These are phyloP conservation scores for Meteorus colon DNA, from an alignment of 2,888 invertebrate species.

Conservation along the genomic window DNA sequence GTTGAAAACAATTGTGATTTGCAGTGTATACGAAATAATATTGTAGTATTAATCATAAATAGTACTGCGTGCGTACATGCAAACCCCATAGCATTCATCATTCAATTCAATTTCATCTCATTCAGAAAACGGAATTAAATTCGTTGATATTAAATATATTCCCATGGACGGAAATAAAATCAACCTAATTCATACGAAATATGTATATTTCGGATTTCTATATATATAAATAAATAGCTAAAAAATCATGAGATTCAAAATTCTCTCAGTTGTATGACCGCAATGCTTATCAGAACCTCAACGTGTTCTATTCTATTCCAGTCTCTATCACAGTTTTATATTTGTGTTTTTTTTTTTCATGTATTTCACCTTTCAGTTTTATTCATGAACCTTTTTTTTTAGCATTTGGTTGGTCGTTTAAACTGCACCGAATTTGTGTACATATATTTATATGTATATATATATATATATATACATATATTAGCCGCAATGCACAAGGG, in stretches of 20 bases:
- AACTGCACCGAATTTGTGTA: slow-evolving; percentile 30
- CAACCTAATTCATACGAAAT: too few relatives aligned
- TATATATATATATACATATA: slow-evolving; percentile 32
- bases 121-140: too few relatives aligned
- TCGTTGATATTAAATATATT: too few relatives aligned
- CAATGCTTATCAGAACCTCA: not conserved
- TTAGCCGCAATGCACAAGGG: not conserved
- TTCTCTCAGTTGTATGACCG: not conserved
- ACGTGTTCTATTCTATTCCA: not conserved
- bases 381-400: not conserved
- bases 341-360: not conserved
- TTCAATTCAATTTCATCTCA: too few relatives aligned
- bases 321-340: not conserved
- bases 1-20: too few relatives aligned
- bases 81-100: too few relatives aligned
- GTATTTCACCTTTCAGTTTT: not conserved
- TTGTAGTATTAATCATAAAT: too few relatives aligned
- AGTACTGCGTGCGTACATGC: too few relatives aligned
- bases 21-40: too few relatives aligned
- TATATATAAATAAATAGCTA: not conserved
- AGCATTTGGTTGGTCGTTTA: slow-evolving; percentile 27
- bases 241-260: not conserved
- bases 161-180: too few relatives aligned
- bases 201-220: too few relatives aligned
- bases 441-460: slow-evolving; percentile 31